phyloP scores from a whole-genome alignment of 2,888 invertebrate species.

The Abrostola triplasia region DNA sequence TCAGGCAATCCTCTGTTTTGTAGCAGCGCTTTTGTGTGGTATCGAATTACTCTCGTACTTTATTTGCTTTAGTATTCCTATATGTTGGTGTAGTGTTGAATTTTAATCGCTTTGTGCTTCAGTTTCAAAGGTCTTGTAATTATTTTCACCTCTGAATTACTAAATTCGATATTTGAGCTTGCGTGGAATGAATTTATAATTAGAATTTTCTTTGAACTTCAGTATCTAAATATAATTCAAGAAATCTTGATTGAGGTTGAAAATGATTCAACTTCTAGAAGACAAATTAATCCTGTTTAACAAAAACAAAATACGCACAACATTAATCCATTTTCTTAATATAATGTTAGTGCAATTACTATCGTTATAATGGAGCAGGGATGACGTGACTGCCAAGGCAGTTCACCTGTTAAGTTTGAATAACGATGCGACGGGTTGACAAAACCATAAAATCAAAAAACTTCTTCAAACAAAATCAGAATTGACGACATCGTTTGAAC shows the following conservation, averaged over 20 bases:
- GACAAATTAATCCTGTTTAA: too few species aligned
- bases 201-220: too few species aligned
- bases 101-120: neutral
- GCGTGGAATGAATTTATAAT: too few species aligned
- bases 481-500: conserved; percentile 2
- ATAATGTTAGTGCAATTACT: too few species aligned
- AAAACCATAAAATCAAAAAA: neutral
- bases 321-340: too few species aligned
- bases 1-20: conserved; percentile 35
- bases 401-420: neutral
- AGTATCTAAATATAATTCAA: too few species aligned
- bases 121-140: neutral
- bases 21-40: conserved; percentile 25
- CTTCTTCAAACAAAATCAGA: neutral
- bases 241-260: too few species aligned
- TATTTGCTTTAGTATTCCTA: conserved; percentile 23
- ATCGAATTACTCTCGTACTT: conserved; percentile 13
- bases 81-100: neutral
- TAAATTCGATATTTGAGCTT: too few species aligned
- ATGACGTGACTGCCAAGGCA: too few species aligned
- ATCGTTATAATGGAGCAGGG: too few species aligned
- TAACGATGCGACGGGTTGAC: neutral
- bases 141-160: neutral
- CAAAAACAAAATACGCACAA: too few species aligned
- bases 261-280: too few species aligned